Evolutionary conservation across 2,113 vertebrate genomes (phyloP), one percentile per base, ranked within the genome.

Genomic region (Rhynchomys soricoides): DNA sequence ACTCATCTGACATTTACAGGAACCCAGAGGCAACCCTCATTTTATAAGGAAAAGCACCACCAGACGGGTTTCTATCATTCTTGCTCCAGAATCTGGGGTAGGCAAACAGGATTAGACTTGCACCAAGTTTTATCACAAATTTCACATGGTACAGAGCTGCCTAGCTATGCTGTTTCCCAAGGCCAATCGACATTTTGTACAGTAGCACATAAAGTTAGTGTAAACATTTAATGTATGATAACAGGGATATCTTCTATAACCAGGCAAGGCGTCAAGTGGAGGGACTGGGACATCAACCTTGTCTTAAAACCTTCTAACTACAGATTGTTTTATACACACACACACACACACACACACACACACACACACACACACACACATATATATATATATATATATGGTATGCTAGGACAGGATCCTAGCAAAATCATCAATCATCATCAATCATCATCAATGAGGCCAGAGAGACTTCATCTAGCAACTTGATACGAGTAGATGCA

Each of bases 1-100:
- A 88, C 59, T 59, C 68, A 2, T 74, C n/a, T 97, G 93, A 93
- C 87, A 91, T 97, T 97, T 93, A 66, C 45, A 92, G n/a, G 96
- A 82, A 91, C 52, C 52, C 34, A 68, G 45, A 31, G 29, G 86
- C 62, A 73, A 48, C 34, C 4, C 13, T 93, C 17, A 21, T 93
- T 96, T 97, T 68, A 94, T 13, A 78, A 86, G 12, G 31, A 93
- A 37, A 66, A 83, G 22, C 11, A 50, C 16, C 50, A 70, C 62
- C 21, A 9, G 5, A 48, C 62, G 83, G 86, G 21, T 4, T 79
- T 6, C 16, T 40, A 22, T 15, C 7, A 79, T 89, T 77, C 73
- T 66, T 75, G 15, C 29, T 82, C 66, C 40, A 92, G 37, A 8
- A 81, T 78, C 37, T 87, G 43, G 16, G 40, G 22, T 50, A 43